Evolutionary conservation across 37 sponge, comb jelly and placozoan genomes (phyloP).

Genomic region (Aphrocallistes beatrix): DNA sequence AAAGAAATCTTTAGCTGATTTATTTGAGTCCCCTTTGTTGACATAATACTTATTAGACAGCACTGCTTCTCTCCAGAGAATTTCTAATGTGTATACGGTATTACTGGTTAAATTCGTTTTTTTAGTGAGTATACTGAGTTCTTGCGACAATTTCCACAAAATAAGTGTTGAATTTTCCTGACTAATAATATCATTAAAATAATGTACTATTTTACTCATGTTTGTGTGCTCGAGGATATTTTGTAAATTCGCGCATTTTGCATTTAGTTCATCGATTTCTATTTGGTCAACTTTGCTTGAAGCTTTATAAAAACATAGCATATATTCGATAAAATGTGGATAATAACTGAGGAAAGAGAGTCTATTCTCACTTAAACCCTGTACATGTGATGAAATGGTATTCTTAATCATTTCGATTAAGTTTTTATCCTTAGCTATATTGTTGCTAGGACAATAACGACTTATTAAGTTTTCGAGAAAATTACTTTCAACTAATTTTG

Average conservation of each 20-base stretch:
- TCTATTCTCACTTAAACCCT: not conserved
- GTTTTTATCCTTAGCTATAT: not conserved
- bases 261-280: not conserved
- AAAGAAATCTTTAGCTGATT: not conserved
- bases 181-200: not conserved
- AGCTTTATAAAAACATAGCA: not conserved
- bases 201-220: not conserved
- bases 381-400: not conserved
- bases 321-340: not conserved
- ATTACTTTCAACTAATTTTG: not conserved
- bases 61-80: not conserved
- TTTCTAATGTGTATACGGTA: not conserved
- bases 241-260: not conserved
- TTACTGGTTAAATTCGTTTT: not conserved
- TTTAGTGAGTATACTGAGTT: not conserved
- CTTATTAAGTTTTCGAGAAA: not conserved
- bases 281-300: not conserved
- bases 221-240: not conserved
- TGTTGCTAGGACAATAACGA: not conserved
- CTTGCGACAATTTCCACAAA: not conserved
- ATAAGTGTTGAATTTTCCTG: not conserved
- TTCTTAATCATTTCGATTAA: not conserved
- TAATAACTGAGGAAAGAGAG: not conserved
- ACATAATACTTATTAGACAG: not conserved
- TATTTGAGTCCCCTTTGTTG: not conserved